Evolutionary conservation across 2,888 invertebrate genomes (phyloP), one percentile per base, ranked within the genome.

Genomic region (Myathropa florea): DNA sequence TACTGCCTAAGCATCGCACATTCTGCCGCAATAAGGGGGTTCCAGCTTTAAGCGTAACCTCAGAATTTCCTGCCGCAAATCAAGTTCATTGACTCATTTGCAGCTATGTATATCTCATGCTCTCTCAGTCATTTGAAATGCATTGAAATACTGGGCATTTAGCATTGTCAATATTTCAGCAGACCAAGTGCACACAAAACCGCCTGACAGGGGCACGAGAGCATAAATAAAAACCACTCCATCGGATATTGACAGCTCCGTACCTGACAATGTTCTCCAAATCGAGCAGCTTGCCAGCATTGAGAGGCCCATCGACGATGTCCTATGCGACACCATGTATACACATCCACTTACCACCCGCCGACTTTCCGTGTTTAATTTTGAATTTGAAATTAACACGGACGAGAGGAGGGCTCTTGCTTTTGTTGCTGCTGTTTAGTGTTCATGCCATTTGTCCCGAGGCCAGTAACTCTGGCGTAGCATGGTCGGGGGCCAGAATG

Each of bases 321-420:
- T 30, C 9, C 7, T 61, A 18, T n/a, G 65, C 64, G 73, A 73
- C 73, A 70, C 24, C 55, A 46, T 68, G 75, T 81, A 59, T 68
- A 73, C 68, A 67, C 60, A 28, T 33, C 33, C 67, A 57, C 30
- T 68, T 68, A 67, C 85, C 77, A 61, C 85, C 85, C 81, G 81
- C 68, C 60, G 63, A 73, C 72, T 73, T 81, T 73, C 76, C 46
- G 33, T 82, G 82, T 82, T 82, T 73, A 80, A 71, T 76, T 77
- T 81, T 83, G 71, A 77, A 83, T 83, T 72, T 77, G 61, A 77
- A 72, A 72, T 83, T 77, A 67, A 83, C 71, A 68, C 77, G n/a
- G 30, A 61, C 30, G 18, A 18, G 18, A 18, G 53, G 33, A n/a
- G 24, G n/a, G 21, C 24, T 63, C 30, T 70, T 82, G 81, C 75